Evolutionary conservation across 1,140 invertebrate species (phyloP), one percentile per base, ranked within the genome.

Genomic region (Drosophila parvula): DNA sequence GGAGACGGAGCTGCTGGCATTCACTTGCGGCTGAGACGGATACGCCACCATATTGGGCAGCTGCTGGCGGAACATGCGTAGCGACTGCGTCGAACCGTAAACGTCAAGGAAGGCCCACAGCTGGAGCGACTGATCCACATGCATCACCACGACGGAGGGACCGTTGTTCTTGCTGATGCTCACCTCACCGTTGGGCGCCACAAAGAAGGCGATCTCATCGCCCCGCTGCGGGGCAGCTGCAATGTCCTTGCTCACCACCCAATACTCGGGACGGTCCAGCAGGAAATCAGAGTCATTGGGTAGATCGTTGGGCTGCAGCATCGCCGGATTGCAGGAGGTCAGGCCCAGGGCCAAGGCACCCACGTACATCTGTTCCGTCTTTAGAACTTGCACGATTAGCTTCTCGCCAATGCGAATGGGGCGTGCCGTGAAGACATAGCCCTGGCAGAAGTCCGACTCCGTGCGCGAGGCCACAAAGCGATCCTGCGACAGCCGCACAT

Each of bases 61-160:
- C 65, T 89, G 83, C 69, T 92, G 91, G 53, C 90, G 90, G 34
- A 97, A 91, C 78, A 96, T 94, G 70, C 96, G 94, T 9, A 99
- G 95, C 78, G 96, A 96, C 85, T 97, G 95, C 2, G 98, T 98
- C 62, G 97, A 97, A 0, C 98, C 98, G 86, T 98, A 99, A 0
- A 99, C 95, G 91, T 99, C 98, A 63, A 99, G 96, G 92, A 99
- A 99, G 2, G 97, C 96, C 98, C 98, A 99, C 0, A 99, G 92
- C 81, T 95, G 94, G 14, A 98, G 92, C 0, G 96, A 97, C 78
- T 97, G 96, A 92, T 99, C 98, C 1, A 99, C 97, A 92, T 99
- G 97, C 96, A 99, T 98, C 48, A 99, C 95, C 0, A 96, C 96
- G 0, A 95, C 94, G 0, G 96, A 94, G 1, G 95, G 93, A 0